phyloP scores from a whole-genome alignment of 2,888 invertebrate genomes.

The Thymelicus sylvestris region DNA sequence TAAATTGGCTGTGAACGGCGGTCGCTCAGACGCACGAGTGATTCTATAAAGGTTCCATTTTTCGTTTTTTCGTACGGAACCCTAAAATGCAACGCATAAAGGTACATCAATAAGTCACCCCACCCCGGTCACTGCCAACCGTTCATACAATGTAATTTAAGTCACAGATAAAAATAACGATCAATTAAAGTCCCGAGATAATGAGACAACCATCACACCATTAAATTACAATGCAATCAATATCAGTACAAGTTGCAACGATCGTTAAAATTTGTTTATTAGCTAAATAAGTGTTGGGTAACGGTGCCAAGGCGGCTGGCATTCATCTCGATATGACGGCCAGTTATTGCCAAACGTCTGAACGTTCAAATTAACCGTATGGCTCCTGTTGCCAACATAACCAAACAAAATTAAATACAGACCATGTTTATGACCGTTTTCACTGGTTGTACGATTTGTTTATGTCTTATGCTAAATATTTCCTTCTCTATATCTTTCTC shows the following conservation, averaged over 20 bases:
- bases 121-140: too few relatives aligned
- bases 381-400: background rate
- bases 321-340: conserved; percentile 11
- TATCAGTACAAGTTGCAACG: conserved; percentile 2
- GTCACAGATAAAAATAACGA: background rate
- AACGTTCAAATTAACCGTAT: conserved; percentile 2
- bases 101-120: too few relatives aligned
- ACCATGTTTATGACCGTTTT: background rate
- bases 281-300: conserved; percentile 5
- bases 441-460: background rate
- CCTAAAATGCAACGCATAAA: too few relatives aligned
- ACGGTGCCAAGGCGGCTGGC: conserved; percentile 13
- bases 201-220: background rate
- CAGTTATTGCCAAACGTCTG: conserved; percentile 11
- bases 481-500: too few relatives aligned
- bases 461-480: too few relatives aligned
- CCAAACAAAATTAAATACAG: background rate
- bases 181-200: background rate
- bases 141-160: background rate
- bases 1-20: too few relatives aligned
- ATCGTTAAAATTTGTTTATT: conserved; percentile 7
- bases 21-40: too few relatives aligned
- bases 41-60: too few relatives aligned
- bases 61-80: too few relatives aligned
- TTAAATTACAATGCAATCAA: background rate